Evolutionary conservation across 2,113 vertebrate genomes (phyloP).

Genomic region (Lonchura striata): DNA sequence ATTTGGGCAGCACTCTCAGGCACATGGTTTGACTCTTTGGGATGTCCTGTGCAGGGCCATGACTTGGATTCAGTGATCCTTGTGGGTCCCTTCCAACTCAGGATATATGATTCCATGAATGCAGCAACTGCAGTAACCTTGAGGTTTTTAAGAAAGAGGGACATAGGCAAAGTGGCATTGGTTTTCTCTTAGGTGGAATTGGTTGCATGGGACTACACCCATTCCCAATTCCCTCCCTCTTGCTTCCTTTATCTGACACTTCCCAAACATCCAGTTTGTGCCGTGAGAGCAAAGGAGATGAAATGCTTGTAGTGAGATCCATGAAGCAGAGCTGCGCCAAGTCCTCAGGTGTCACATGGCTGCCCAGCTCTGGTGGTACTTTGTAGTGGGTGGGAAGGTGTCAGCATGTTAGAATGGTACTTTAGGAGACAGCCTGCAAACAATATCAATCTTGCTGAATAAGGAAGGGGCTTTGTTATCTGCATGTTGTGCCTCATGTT

Average conservation of each 20-base stretch:
- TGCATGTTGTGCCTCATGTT: neutral
- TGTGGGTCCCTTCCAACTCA: neutral
- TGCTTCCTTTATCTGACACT: neutral
- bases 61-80: neutral
- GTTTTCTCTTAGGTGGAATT: neutral
- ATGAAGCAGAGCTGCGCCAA: neutral
- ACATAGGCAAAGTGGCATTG: neutral
- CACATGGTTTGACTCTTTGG: neutral
- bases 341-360: neutral
- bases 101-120: neutral
- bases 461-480: neutral
- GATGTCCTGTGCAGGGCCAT: neutral
- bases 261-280: neutral
- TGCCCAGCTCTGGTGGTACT: neutral
- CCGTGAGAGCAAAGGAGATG: neutral
- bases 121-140: neutral
- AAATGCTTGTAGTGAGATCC: neutral
- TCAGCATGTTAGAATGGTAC: neutral
- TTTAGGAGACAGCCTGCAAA: neutral
- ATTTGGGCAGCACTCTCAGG: accelerated
- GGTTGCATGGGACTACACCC: neutral
- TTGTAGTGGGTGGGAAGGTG: neutral
- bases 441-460: neutral
- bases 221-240: neutral
- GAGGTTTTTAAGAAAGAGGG: neutral